Base-by-base conservation (phyloP, 2,797 vertebrate species). In the Dallia pectoralis region DNA sequence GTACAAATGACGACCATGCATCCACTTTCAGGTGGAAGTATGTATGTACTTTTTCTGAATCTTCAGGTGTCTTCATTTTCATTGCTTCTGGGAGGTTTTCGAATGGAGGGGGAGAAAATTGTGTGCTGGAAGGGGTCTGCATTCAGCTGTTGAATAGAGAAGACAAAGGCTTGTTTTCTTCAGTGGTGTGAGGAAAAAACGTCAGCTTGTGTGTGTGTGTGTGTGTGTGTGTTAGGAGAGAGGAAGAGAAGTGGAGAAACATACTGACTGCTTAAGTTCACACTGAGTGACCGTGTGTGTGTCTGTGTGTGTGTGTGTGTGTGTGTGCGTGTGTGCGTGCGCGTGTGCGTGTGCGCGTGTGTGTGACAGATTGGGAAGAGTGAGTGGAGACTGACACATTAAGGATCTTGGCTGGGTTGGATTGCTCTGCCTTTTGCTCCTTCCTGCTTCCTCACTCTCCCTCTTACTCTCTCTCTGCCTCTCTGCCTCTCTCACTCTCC, bases 391-490 rank as follows among this genome's bases (percentile, higher is more conserved):
- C 51, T 3, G 51, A 53, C 51, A 53, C n/a, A 22, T 56, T 22
- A n/a, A 16, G 4, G n/a, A 1, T 22, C n/a, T 56, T 56, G 51
- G 51, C 19, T 22, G 51, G 22, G 51, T 56, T n/a, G 51, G 51
- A 9, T n/a, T 53, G 51, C 19, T n/a, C 19, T 22, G 51, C 36
- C n/a, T n/a, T 51, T 51, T 19, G 4, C 18, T 19, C 18, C 7
- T 51, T 19, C 47, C 47, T n/a, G n/a, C n/a, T n/a, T n/a, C n/a
- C 40, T n/a, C 40, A 1, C n/a, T n/a, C n/a, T n/a, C n/a, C n/a
- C n/a, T n/a, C n/a, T n/a, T n/a, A n/a, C 83, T 81, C 84, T 84
- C 81, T 70, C 72, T 64, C 77, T 85, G 88, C 80, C 84, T 86
- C 67, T 62, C 77, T 86, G 85, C 87, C 85, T 86, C 86, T 67